Conservation (phyloP, 2,888 invertebrate species). For the Cremastinae sp. region DNA sequence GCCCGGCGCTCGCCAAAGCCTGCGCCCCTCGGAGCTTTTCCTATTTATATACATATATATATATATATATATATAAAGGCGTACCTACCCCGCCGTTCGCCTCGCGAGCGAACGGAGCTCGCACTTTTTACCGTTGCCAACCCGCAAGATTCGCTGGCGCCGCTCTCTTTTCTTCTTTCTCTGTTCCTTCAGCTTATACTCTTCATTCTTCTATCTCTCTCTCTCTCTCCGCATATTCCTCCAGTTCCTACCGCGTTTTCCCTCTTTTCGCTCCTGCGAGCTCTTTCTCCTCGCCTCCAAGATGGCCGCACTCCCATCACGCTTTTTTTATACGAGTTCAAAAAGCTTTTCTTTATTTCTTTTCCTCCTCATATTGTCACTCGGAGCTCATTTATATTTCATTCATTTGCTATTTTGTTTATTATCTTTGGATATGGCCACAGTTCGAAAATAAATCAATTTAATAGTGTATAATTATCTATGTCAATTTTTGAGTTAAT, state of each 20-base stretch:
- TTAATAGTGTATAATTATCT: too few relatives aligned
- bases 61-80: too few relatives aligned
- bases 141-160: slow-evolving; percentile 57
- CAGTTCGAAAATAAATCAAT: too few relatives aligned
- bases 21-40: too few relatives aligned
- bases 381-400: too few relatives aligned
- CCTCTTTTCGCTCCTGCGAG: background rate
- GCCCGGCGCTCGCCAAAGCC: background rate
- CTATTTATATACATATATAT: too few relatives aligned
- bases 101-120: slow-evolving; percentile 5
- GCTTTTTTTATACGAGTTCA: background rate
- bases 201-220: background rate
- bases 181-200: background rate
- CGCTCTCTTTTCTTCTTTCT: slow-evolving; percentile 8
- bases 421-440: too few relatives aligned
- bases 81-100: background rate
- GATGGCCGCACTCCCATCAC: slow-evolving; percentile 52
- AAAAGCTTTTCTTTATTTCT: background rate
- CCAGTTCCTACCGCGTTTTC: background rate
- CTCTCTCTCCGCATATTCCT: slow-evolving; percentile 6
- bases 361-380: too few relatives aligned
- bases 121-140: slow-evolving; percentile 35
- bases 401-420: too few relatives aligned
- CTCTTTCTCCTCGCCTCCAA: slow-evolving; percentile 48
- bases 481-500: too few relatives aligned